Conservation (phyloP, 2,113 vertebrate species). For the Colistium nudipinnis region DNA sequence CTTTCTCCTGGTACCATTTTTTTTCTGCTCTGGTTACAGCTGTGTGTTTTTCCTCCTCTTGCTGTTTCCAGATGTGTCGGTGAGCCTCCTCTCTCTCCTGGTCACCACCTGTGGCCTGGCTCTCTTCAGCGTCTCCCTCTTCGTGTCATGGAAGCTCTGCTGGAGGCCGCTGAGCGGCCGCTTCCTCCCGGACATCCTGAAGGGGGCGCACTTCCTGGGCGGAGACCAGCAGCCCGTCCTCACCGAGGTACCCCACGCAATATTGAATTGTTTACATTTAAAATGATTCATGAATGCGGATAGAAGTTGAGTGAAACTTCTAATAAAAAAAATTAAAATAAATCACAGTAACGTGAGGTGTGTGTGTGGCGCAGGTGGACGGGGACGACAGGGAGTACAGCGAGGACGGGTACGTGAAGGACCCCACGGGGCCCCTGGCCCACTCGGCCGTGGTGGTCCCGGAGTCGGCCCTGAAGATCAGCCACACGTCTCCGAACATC, state of each 20-base stretch:
- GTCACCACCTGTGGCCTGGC: conserved; percentile 89
- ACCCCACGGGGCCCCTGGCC: conserved; percentile 75
- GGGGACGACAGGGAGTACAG: conserved; percentile 90
- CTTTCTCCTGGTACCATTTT: background rate
- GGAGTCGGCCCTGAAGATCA: conserved; percentile 95
- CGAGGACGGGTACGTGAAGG: conserved; percentile 87
- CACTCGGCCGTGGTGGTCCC: conserved; percentile 67
- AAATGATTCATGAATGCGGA: too few species aligned
- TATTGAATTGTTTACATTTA: too few species aligned
- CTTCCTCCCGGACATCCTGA: conserved; percentile 85
- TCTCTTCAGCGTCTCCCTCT: conserved; percentile 95
- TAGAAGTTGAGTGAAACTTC: too few species aligned
- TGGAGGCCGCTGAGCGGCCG: conserved; percentile 96
- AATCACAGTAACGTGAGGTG: too few species aligned
- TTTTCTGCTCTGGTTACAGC: too few species aligned
- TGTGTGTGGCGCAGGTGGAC: conserved; percentile 81
- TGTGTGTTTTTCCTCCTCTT: conserved; percentile 26
- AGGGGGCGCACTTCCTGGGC: conserved; percentile 84
- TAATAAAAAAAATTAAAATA: too few species aligned
- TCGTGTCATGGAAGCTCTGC: conserved; percentile 99
- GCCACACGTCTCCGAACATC: conserved; percentile 97
- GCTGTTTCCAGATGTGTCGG: conserved; percentile 85
- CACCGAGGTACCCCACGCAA: conserved; percentile 86
- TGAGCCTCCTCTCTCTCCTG: conserved; percentile 83
- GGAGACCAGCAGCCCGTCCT: conserved; percentile 89